Conservation (phyloP, 1,140 invertebrate genomes). For the Melipona quadrifasciata region DNA sequence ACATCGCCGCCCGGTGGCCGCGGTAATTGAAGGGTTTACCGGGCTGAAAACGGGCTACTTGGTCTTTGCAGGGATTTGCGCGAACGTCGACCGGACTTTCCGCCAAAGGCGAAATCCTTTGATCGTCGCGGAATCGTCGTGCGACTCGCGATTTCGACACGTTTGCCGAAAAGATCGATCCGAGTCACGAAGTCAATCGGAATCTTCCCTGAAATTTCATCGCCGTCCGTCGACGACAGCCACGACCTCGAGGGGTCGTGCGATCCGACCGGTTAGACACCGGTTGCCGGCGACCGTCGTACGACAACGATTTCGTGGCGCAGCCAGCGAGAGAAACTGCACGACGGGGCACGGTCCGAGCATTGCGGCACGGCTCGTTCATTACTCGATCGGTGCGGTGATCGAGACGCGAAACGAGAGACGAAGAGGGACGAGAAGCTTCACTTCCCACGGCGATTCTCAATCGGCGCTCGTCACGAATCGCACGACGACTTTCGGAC, state of each 20-base stretch:
- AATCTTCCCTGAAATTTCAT: no score
- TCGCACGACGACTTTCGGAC: conserved; percentile 70
- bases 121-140: no score
- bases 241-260: no score
- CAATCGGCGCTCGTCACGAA: conserved; percentile 73
- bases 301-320: conserved; percentile 34
- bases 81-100: no score
- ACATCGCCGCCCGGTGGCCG: neutral
- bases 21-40: conserved; percentile 35
- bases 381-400: conserved; percentile 57
- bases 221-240: no score
- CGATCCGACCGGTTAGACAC: no score
- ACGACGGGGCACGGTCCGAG: neutral
- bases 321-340: neutral
- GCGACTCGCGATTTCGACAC: no score
- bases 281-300: neutral
- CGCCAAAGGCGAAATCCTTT: no score
- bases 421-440: conserved; percentile 27
- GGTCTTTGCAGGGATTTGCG: neutral
- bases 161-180: no score
- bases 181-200: no score
- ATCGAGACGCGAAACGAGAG: conserved; percentile 48
- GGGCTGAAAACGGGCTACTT: conserved; percentile 3
- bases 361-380: conserved; percentile 60
- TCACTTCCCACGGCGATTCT: conserved; percentile 73